Conservation (phyloP, 2,888 invertebrate species). For the Molanna angustata region DNA sequence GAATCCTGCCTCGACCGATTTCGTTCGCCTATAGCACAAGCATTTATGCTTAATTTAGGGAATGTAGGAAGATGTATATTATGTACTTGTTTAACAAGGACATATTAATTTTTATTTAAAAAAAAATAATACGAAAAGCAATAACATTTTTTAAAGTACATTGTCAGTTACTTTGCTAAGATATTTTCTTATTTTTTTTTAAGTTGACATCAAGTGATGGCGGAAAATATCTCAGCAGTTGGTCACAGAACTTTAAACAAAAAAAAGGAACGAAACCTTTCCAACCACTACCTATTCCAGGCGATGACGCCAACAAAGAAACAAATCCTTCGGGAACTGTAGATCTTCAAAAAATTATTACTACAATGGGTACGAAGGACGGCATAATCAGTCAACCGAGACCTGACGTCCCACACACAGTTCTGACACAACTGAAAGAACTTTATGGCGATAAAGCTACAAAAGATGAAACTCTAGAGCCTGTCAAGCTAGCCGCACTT, state of each 20-base stretch:
- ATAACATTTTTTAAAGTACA: no score
- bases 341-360: conserved; percentile 24
- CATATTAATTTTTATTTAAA: no score
- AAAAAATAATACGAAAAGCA: no score
- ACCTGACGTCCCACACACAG: conserved; percentile 44
- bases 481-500: not conserved
- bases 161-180: no score
- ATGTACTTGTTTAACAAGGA: no score
- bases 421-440: conserved; percentile 41
- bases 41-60: no score
- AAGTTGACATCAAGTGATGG: conserved; percentile 40
- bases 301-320: conserved; percentile 34
- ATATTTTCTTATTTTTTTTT: conserved; percentile 11
- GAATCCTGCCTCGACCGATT: no score
- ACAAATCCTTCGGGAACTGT: conserved; percentile 27
- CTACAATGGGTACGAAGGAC: conserved; percentile 38
- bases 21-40: no score
- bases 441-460: conserved; percentile 36
- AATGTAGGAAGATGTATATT: no score
- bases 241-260: conserved; percentile 57
- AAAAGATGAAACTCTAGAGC: conserved; percentile 1
- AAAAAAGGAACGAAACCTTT: conserved; percentile 35
- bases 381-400: conserved; percentile 49
- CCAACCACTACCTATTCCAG: conserved; percentile 26
- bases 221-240: conserved; percentile 57